A percentile compares a stretch with the other conserved stretches of the same genome.
Evolutionary conservation across 2,113 vertebrate genomes (phyloP).

Genomic region (Microtus ochrogaster): DNA sequence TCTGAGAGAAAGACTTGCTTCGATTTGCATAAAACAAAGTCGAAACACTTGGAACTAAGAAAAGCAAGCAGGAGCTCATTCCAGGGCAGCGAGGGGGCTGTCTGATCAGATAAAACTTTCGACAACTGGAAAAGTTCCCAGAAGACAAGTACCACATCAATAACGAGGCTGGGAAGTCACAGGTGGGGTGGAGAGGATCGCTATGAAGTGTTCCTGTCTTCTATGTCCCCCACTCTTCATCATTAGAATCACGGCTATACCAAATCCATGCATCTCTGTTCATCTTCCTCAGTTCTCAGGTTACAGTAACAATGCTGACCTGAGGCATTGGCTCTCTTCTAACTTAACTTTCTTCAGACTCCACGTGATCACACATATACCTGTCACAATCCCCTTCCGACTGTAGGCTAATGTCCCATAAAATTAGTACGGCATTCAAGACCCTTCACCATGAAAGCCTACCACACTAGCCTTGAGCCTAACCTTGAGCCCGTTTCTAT

Average conservation of each 20-base stretch:
- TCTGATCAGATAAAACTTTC: neutral
- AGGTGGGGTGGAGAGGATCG: neutral
- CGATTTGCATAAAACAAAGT: neutral
- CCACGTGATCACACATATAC: neutral
- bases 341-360: neutral
- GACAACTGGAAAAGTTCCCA: neutral
- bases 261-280: neutral
- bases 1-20: neutral
- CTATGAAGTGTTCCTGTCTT: neutral
- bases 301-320: neutral
- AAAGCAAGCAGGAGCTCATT: neutral
- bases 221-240: neutral
- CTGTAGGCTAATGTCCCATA: neutral
- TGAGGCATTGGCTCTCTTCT: neutral
- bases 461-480: neutral
- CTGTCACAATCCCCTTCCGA: neutral
- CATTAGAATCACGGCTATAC: neutral
- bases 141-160: neutral
- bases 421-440: neutral
- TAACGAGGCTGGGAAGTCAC: neutral
- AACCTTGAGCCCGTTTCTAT: neutral
- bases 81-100: neutral
- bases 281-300: neutral
- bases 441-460: neutral
- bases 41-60: neutral